Conservation (phyloP, 2,888 invertebrate genomes). For the Aporophyla lueneburgensis region DNA sequence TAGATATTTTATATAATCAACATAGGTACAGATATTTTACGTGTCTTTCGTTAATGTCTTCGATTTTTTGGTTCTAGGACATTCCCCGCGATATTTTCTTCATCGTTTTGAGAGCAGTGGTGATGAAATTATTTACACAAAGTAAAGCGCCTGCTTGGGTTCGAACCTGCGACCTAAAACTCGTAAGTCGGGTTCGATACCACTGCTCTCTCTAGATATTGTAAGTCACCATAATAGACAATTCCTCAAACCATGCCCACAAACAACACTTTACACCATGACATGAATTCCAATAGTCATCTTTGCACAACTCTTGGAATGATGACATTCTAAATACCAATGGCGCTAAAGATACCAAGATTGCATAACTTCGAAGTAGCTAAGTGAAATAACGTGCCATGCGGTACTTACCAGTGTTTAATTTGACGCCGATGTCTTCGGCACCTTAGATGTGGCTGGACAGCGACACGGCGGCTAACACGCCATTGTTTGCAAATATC, state of each 20-base stretch:
- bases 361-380: conserved; percentile 31
- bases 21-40: too few species aligned
- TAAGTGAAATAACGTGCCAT: conserved; percentile 55
- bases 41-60: too few species aligned
- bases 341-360: conserved; percentile 13
- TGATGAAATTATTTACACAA: too few species aligned
- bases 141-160: too few species aligned
- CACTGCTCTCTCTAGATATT: too few species aligned
- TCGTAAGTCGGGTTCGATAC: too few species aligned
- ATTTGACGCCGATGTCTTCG: conserved; percentile 83
- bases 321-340: conserved; percentile 19
- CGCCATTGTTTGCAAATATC: conserved; percentile 90
- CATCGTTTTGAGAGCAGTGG: too few species aligned
- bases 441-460: conserved; percentile 82
- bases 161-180: too few species aligned
- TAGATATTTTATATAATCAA: neutral
- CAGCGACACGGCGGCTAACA: conserved; percentile 86
- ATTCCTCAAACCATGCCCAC: neutral
- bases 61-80: too few species aligned
- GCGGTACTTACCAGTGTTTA: conserved; percentile 74
- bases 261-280: neutral
- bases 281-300: neutral
- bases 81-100: too few species aligned
- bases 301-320: conserved; percentile 4
- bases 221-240: too few species aligned